A percentile compares a stretch with the other conserved stretches of the same genome.
phyloP scores from a whole-genome alignment of 2,797 vertebrate species.

The Sebastes matsubarae region DNA sequence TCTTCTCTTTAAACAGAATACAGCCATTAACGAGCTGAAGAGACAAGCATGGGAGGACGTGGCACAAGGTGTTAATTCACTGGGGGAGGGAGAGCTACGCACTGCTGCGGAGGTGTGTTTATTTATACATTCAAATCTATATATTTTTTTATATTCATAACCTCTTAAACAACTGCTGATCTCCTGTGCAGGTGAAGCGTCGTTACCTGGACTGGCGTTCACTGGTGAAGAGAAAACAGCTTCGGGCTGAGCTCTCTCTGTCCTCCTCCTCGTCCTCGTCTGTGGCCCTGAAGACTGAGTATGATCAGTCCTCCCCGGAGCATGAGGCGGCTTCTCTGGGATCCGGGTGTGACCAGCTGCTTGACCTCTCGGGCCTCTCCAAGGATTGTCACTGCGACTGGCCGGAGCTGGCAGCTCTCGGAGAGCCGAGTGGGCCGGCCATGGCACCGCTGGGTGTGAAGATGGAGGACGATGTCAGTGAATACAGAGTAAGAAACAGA shows the following conservation, averaged over 20 bases:
- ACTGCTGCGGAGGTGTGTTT: conserved; percentile 86
- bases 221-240: conserved; percentile 91
- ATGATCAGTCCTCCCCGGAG: conserved; percentile 88
- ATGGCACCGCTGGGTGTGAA: conserved; percentile 85
- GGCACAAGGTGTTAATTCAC: conserved; percentile 91
- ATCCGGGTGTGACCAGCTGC: conserved; percentile 85
- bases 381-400: conserved; percentile 90
- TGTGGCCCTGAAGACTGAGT: conserved; percentile 85
- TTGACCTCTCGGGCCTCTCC: conserved; percentile 87
- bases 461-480: conserved; percentile 89
- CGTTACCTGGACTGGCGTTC: conserved; percentile 93
- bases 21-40: conserved; percentile 95
- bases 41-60: conserved; percentile 96
- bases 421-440: conserved; percentile 82
- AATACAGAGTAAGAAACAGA: conserved; percentile 84
- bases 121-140: neutral
- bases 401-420: conserved; percentile 88
- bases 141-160: neutral
- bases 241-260: conserved; percentile 87
- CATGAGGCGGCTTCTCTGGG: conserved; percentile 87
- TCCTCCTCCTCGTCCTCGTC: conserved; percentile 70
- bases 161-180: neutral
- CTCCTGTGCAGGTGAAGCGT: conserved; percentile 83
- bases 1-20: conserved; percentile 80
- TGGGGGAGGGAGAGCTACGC: conserved; percentile 91